phyloP scores from a whole-genome alignment of 2,113 vertebrate genomes.

The Hoplias malabaricus region DNA sequence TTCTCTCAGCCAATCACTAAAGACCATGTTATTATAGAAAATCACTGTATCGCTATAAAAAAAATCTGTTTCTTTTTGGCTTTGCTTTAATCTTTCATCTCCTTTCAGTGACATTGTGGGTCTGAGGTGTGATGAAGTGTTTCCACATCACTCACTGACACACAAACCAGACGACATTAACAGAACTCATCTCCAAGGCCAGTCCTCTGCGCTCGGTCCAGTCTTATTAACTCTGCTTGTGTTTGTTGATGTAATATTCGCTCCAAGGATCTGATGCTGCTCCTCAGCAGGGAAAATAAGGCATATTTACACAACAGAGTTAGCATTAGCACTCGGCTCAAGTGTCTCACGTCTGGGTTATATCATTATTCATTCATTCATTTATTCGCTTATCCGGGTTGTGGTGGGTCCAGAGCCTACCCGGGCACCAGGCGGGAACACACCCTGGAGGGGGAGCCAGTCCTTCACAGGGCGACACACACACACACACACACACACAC shows the following conservation, averaged over 20 bases:
- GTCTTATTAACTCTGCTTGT: conserved; percentile 5
- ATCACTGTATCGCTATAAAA: conserved; percentile 11
- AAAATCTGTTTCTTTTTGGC: conserved; percentile 39
- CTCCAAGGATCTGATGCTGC: conserved; percentile 15
- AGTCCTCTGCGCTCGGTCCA: background rate
- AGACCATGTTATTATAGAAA: conserved; percentile 17
- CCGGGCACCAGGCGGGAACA: no score
- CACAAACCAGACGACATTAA: no score
- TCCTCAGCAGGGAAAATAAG: background rate
- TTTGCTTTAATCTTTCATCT: conserved; percentile 2
- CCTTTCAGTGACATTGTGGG: background rate
- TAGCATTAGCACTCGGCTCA: background rate
- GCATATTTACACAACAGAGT: background rate
- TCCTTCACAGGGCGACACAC: no score
- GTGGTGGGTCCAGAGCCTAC: no score
- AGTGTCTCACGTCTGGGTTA: background rate
- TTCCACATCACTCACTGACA: no score
- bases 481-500: no score
- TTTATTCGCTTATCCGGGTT: no score
- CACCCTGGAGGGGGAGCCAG: no score
- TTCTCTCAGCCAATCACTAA: conserved; percentile 19
- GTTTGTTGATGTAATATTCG: conserved; percentile 28
- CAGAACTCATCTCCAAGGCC: conserved; percentile 3
- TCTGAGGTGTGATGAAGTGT: background rate
- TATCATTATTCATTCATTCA: no score